phyloP scores from a whole-genome alignment of 2,888 invertebrate species.

The Drosophila atroscutellata region DNA sequence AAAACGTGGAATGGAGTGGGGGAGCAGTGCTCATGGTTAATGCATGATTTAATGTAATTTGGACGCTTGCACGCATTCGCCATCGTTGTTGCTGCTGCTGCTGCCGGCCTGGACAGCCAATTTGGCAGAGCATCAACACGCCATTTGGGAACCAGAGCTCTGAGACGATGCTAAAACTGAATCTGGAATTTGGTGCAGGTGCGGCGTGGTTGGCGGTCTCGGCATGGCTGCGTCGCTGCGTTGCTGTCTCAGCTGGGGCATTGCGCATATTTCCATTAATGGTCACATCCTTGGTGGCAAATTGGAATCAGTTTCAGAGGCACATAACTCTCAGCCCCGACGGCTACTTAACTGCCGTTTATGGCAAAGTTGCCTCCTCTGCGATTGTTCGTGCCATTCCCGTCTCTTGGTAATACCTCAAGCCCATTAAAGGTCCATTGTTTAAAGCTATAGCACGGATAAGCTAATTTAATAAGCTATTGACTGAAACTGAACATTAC shows the following conservation, averaged over 20 bases:
- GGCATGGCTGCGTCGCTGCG: neutral
- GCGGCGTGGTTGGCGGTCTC: conserved; percentile 14
- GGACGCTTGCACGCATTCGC: conserved; percentile 69
- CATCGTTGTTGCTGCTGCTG: conserved; percentile 12
- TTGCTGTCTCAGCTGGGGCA: conserved; percentile 56
- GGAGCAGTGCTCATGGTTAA: conserved; percentile 77
- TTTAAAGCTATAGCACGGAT: conserved; percentile 4
- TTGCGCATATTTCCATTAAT: conserved; percentile 78
- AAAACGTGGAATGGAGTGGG: neutral
- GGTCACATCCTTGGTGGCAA: conserved; percentile 79
- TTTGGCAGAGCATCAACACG: conserved; percentile 82
- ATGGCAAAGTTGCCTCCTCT: conserved; percentile 46
- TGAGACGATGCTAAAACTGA: conserved; percentile 15
- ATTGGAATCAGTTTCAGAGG: conserved; percentile 69
- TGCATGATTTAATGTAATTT: conserved; percentile 82
- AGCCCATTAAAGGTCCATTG: conserved; percentile 34
- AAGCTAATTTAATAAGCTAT: conserved; percentile 37
- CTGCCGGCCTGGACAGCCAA: conserved; percentile 49
- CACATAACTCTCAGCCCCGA: conserved; percentile 62
- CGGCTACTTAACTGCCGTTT: conserved; percentile 68
- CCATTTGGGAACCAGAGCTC: conserved; percentile 68
- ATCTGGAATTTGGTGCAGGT: conserved; percentile 44
- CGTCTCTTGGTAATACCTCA: conserved; percentile 4
- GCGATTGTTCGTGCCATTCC: conserved; percentile 43
- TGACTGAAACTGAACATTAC: conserved; percentile 14